A percentile compares a stretch with the other conserved stretches of the same genome.
These are phyloP conservation scores for Stratiolaelaps scimitus DNA, from an alignment of 1,140 invertebrate species.

Conservation along the genomic window DNA sequence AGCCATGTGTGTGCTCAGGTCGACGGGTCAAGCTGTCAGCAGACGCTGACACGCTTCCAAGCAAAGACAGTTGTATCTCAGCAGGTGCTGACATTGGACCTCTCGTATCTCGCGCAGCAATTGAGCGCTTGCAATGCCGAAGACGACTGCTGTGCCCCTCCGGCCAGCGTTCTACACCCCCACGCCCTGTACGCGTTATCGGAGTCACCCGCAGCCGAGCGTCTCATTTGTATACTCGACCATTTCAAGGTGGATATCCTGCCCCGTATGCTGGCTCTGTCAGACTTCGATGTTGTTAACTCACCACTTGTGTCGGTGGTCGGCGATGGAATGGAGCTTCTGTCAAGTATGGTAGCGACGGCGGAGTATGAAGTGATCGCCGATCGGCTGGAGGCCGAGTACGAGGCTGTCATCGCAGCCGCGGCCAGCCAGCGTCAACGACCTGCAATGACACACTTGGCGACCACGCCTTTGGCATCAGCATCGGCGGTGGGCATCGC, in stretches of 20 bases:
- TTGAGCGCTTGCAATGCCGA: background rate
- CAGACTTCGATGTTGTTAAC: slow-evolving; percentile 10
- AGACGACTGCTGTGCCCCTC: background rate
- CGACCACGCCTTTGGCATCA: no score
- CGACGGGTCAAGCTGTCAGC: background rate
- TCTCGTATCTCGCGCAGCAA: slow-evolving; percentile 3
- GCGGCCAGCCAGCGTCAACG: background rate
- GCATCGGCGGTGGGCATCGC: background rate
- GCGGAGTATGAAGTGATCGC: slow-evolving; percentile 10
- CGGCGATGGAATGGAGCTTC: slow-evolving; percentile 22
- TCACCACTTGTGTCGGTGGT: slow-evolving; percentile 7
- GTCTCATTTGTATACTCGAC: background rate
- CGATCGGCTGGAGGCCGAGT: slow-evolving; percentile 10
- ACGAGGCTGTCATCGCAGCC: slow-evolving; percentile 10
- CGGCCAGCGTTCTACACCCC: background rate
- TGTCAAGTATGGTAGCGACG: slow-evolving; percentile 19
- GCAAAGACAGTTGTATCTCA: slow-evolving; percentile 9
- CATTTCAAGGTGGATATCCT: slow-evolving; percentile 1
- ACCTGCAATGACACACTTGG: no score
- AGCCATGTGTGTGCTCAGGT: background rate
- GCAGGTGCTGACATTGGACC: background rate
- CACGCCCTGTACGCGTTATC: background rate
- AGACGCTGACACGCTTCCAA: slow-evolving; percentile 10
- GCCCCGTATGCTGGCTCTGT: slow-evolving; percentile 1
- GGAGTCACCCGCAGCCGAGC: background rate